Evolutionary conservation across 2,888 invertebrate species (phyloP), one percentile per base, ranked within the genome.

Genomic region (Orthonychiurus folsomi): DNA sequence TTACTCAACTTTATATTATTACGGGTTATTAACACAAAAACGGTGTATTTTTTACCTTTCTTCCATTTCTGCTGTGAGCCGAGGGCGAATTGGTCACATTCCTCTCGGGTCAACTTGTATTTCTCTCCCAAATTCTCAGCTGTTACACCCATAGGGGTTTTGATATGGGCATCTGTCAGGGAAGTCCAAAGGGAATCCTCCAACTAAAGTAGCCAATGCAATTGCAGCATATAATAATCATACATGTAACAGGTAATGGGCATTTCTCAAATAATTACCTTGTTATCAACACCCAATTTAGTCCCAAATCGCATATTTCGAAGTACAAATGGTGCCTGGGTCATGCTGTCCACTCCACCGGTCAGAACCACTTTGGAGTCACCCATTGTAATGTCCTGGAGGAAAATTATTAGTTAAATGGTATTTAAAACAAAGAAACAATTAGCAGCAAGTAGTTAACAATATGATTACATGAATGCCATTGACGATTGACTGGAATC

Each of bases 311-410:
- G 82, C 2, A 90, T 80, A 72, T 87, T 86, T 58, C 95, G 83
- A 0, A 90, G 87, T 1, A 87, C 83, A 78, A 87, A 93, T 0
- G 97, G 97, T 1, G 88, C 81, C 77, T 91, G 88, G 1, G 92
- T 92, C 97, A 99, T 97, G 78, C 88, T 96, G 75, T 99, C 97
- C 2, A 87, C 85, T 0, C 97, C 96, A 56, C 95, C 96, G 25
- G 93, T 88, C 47, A 97, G 77, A 1, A 89, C 88, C 62, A 97
- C 84, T 73, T 88, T 85, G 1, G 93, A 86, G 66, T 87, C 87
- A 28, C 93, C 93, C 12, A 86, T 80, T 60, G 86, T 73, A 70
- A 97, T 95, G 75, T 94, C 95, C 88, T 90, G 74, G 9, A 55
- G 67, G 61, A 66, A 64, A 66, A 59, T 26, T 3, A 59, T 12